phyloP scores from a whole-genome alignment of 2,113 vertebrate genomes.

The Pogonocichla stellata region DNA sequence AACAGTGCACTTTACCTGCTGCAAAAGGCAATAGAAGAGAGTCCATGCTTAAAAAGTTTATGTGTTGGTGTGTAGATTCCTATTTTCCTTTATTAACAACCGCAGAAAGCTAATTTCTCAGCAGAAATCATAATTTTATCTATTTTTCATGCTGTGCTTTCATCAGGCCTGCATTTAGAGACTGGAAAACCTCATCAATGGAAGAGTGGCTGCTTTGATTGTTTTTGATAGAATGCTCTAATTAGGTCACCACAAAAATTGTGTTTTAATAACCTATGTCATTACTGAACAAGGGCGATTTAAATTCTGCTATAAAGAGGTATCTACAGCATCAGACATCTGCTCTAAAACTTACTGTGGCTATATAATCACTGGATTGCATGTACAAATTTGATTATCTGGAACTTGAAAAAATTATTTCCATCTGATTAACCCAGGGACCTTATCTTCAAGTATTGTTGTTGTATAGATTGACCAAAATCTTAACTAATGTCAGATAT shows the following conservation, averaged over 20 bases:
- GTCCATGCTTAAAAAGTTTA: constrained; percentile 39
- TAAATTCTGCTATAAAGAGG: constrained; percentile 64
- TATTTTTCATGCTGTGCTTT: constrained; percentile 62
- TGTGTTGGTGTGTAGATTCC: constrained; percentile 62
- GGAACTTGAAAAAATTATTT: constrained; percentile 75
- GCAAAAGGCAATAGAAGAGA: constrained; percentile 58
- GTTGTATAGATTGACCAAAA: constrained; percentile 70
- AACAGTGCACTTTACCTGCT: constrained; percentile 23
- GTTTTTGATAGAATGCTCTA: constrained; percentile 67
- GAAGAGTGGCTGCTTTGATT: constrained; percentile 34
- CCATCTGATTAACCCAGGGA: constrained; percentile 72
- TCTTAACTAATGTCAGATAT: constrained; percentile 65
- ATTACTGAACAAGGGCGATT: constrained; percentile 50
- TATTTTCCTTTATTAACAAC: constrained; percentile 73
- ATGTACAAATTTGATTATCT: constrained; percentile 74
- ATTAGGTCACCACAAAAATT: constrained; percentile 63
- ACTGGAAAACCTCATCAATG: constrained; percentile 29
- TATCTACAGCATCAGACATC: constrained; percentile 60
- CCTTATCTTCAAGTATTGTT: constrained; percentile 67
- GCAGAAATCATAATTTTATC: constrained; percentile 62
- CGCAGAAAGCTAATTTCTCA: constrained; percentile 69
- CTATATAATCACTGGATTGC: constrained; percentile 58
- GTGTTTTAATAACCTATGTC: constrained; percentile 68
- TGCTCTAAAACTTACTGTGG: constrained; percentile 70
- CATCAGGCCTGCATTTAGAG: constrained; percentile 16